phyloP scores from a whole-genome alignment of 2,113 vertebrate genomes.

The Ammodramus savannarum region DNA sequence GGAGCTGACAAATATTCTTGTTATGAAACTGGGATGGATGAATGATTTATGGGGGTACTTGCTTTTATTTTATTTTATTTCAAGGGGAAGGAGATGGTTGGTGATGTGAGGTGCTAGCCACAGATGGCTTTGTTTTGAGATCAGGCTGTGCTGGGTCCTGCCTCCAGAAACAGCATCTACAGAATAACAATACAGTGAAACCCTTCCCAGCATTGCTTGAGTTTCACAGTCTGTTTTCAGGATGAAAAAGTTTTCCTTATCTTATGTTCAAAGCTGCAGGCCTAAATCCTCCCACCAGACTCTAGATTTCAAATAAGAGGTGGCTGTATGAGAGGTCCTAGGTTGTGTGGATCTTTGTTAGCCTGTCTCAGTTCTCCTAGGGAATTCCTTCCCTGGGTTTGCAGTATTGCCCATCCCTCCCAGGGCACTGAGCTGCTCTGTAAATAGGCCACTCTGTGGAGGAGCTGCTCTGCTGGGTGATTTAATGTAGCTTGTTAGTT shows the following conservation, averaged over 20 bases:
- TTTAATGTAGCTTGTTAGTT: not conserved
- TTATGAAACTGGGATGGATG: not conserved
- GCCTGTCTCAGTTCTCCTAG: not conserved
- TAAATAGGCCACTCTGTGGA: not conserved
- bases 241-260: not conserved
- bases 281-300: not conserved
- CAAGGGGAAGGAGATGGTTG: not conserved
- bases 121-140: not conserved
- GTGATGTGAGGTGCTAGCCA: not conserved
- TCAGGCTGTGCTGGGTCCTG: not conserved
- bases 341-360: not conserved
- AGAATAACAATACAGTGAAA: not conserved
- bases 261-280: not conserved
- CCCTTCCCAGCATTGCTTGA: not conserved
- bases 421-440: not conserved
- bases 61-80: not conserved
- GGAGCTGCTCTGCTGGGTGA: not conserved
- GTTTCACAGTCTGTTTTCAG: not conserved
- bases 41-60: constrained; percentile 9
- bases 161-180: not conserved
- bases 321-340: not conserved
- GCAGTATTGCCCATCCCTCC: not conserved
- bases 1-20: not conserved
- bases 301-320: not conserved
- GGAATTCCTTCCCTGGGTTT: not conserved